A percentile compares a stretch with the other conserved stretches of the same genome.
These are phyloP conservation scores for Drosophila neotestacea DNA, from an alignment of 2,888 invertebrate species.

Conservation along the genomic window DNA sequence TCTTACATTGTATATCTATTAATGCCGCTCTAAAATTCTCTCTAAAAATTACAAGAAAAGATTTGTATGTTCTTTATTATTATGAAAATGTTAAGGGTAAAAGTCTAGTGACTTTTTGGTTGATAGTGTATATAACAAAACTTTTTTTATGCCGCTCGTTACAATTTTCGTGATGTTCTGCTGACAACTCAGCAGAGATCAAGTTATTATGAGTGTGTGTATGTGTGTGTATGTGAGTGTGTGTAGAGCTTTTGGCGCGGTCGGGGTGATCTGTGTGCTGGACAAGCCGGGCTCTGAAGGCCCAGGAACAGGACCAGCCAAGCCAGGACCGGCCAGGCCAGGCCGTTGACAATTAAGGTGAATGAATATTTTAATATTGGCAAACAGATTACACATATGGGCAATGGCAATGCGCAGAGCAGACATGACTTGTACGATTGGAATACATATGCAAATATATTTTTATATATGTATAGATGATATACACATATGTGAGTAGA, in stretches of 20 bases:
- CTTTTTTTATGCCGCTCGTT: slow-evolving; percentile 66
- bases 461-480: too few relatives aligned
- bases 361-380: slow-evolving; percentile 80
- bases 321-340: neutral
- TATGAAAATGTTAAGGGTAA: neutral
- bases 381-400: slow-evolving; percentile 80
- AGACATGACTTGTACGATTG: slow-evolving; percentile 41
- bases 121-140: slow-evolving; percentile 12
- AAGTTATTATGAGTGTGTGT: slow-evolving; percentile 69
- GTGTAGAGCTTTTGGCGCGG: slow-evolving; percentile 65
- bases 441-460: neutral
- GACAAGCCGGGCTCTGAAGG: slow-evolving; percentile 32
- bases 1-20: too few relatives aligned
- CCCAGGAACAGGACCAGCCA: neutral
- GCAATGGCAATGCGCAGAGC: slow-evolving; percentile 51
- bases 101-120: neutral
- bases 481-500: neutral
- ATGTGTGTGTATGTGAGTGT: slow-evolving; percentile 30
- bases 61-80: too few relatives aligned
- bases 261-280: slow-evolving; percentile 48
- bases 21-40: too few relatives aligned
- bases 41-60: too few relatives aligned
- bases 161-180: slow-evolving; percentile 80
- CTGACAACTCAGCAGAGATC: slow-evolving; percentile 81
- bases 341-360: slow-evolving; percentile 79